Evolutionary conservation across 1,140 invertebrate genomes (phyloP).

Genomic region (Psix sp.): DNA sequence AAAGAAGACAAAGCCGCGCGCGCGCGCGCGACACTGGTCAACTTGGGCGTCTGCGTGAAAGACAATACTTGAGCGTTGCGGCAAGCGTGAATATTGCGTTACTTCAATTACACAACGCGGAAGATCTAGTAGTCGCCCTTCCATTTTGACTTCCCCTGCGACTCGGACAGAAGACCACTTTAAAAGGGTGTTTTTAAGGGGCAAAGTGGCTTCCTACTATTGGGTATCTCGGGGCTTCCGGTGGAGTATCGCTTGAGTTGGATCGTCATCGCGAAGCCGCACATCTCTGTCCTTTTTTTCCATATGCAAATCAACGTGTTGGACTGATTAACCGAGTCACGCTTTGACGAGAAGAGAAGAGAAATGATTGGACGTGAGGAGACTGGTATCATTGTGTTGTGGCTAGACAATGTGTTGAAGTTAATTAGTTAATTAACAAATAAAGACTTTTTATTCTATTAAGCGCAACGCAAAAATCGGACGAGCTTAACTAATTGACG

Average conservation of each 20-base stretch:
- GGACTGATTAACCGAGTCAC: too few relatives aligned
- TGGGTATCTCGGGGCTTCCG: constrained; percentile 50
- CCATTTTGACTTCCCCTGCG: background rate
- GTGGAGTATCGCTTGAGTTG: constrained; percentile 18
- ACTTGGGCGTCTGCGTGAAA: constrained; percentile 30
- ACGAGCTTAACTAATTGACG: constrained; percentile 17
- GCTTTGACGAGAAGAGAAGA: too few relatives aligned
- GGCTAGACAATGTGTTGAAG: too few relatives aligned
- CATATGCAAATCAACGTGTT: too few relatives aligned
- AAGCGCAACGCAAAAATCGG: too few relatives aligned
- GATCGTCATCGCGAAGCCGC: constrained; percentile 30
- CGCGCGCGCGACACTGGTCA: constrained; percentile 19
- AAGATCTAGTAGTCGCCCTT: constrained; percentile 37
- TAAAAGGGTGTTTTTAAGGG: constrained; percentile 31
- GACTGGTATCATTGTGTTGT: too few relatives aligned
- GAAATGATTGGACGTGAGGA: too few relatives aligned
- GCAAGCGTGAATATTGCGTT: constrained; percentile 51
- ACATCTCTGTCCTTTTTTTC: too few relatives aligned
- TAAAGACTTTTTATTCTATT: too few relatives aligned
- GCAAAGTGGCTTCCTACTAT: constrained; percentile 47
- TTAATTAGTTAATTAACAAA: too few relatives aligned
- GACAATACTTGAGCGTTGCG: constrained; percentile 38
- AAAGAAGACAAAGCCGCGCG: constrained; percentile 17
- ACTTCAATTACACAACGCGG: constrained; percentile 49
- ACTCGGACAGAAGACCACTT: background rate